Percentiles rank a stretch among this genome's conserved stretches.
phyloP scores from a whole-genome alignment of 2,113 vertebrate species.

The Choloepus hoffmanni region DNA sequence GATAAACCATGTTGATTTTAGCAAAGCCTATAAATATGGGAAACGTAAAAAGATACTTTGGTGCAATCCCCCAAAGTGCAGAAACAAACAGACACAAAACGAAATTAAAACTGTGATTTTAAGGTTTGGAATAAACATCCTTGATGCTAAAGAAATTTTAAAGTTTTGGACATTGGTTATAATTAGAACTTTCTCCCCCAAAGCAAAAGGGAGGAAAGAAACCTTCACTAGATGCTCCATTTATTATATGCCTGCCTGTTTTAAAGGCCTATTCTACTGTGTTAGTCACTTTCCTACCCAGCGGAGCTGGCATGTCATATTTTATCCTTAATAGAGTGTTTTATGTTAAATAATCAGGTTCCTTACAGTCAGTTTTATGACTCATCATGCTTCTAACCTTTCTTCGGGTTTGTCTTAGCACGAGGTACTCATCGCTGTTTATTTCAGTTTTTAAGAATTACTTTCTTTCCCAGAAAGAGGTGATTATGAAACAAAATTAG shows the following conservation, averaged over 20 bases:
- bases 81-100: background rate
- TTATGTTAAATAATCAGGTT: constrained; percentile 27
- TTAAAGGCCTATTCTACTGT: background rate
- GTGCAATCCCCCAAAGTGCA: background rate
- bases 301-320: background rate
- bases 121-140: background rate
- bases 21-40: background rate
- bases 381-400: constrained; percentile 5
- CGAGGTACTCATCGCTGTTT: background rate
- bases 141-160: background rate
- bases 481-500: constrained; percentile 54
- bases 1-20: background rate
- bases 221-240: too few species aligned
- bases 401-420: constrained; percentile 6
- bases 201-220: background rate
- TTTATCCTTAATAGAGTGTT: constrained; percentile 35
- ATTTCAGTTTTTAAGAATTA: constrained; percentile 18
- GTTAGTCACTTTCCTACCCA: background rate
- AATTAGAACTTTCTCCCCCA: background rate
- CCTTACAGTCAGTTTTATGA: constrained; percentile 39
- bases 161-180: constrained; percentile 7
- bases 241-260: background rate
- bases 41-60: background rate
- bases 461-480: background rate
- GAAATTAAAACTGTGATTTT: background rate